phyloP scores from a whole-genome alignment of 1,140 invertebrate genomes.

The Cotesia chilonis region DNA sequence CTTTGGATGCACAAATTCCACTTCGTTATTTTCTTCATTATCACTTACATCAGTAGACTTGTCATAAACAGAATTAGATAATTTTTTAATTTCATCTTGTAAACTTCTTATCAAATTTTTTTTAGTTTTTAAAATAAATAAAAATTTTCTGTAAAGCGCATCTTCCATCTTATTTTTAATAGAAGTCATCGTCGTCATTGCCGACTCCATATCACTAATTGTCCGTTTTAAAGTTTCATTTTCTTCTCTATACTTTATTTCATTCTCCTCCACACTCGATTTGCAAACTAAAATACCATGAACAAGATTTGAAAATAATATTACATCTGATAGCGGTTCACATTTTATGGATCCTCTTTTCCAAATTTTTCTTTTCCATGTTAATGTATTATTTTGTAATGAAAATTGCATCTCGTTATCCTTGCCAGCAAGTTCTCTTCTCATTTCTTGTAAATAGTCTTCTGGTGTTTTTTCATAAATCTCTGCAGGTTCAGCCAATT shows the following conservation, averaged over 20 bases:
- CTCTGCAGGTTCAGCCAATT: slow-evolving; percentile 9
- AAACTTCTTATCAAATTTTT: slow-evolving; percentile 34
- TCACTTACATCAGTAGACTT: slow-evolving; percentile 29
- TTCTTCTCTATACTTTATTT: background rate
- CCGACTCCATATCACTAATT: background rate
- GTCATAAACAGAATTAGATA: slow-evolving; percentile 13
- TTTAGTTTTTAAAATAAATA: slow-evolving; percentile 31
- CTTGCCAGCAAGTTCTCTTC: slow-evolving; percentile 23
- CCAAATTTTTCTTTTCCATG: slow-evolving; percentile 34
- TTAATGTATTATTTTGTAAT: slow-evolving; percentile 11
- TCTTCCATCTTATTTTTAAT: slow-evolving; percentile 32
- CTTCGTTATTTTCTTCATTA: background rate
- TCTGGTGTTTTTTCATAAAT: slow-evolving; percentile 4
- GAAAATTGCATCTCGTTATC: slow-evolving; percentile 20
- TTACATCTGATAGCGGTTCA: background rate
- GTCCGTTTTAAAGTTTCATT: slow-evolving; percentile 5
- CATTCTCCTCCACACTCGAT: background rate
- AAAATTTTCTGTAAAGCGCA: slow-evolving; percentile 29
- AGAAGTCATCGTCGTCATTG: background rate
- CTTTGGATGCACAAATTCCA: background rate
- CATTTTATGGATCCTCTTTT: slow-evolving; percentile 23
- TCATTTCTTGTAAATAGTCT: slow-evolving; percentile 13
- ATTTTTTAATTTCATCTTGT: background rate
- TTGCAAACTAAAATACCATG: background rate
- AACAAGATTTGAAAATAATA: slow-evolving; percentile 13